Evolutionary conservation across 2,797 vertebrate species (phyloP).

Genomic region (Craterocephalus amniculus): DNA sequence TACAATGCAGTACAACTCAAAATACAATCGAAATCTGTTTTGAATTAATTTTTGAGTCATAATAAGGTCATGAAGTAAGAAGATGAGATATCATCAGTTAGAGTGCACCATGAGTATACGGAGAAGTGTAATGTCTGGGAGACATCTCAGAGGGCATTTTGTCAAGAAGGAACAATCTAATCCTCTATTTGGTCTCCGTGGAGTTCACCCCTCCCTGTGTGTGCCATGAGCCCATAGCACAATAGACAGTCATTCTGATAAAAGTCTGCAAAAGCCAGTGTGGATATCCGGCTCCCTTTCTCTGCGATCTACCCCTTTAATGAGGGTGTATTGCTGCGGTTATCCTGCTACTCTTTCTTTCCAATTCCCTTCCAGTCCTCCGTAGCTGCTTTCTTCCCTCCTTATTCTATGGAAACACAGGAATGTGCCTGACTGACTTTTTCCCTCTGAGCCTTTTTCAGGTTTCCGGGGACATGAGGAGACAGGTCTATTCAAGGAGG

Average conservation of each 20-base stretch:
- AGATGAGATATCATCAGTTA: conserved; percentile 20
- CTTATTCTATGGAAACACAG: conserved; percentile 70
- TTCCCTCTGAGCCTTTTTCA: conserved; percentile 65
- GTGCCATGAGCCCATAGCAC: conserved; percentile 55
- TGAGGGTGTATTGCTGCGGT: conserved; percentile 62
- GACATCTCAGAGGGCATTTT: conserved; percentile 49
- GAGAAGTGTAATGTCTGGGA: conserved; percentile 23
- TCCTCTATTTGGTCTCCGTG: conserved; percentile 57
- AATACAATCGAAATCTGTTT: background rate
- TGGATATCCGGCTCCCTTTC: conserved; percentile 69
- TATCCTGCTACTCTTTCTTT: conserved; percentile 71
- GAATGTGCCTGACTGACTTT: conserved; percentile 65
- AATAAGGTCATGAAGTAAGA: conserved; percentile 19
- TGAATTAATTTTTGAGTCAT: background rate
- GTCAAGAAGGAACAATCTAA: conserved; percentile 58
- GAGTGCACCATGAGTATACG: conserved; percentile 7
- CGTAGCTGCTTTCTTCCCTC: conserved; percentile 40
- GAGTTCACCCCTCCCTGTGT: conserved; percentile 46
- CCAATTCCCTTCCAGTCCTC: conserved; percentile 51
- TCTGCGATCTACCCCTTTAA: conserved; percentile 55
- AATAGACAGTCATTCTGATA: conserved; percentile 65
- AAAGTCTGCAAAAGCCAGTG: conserved; percentile 61
- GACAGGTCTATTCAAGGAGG: conserved; percentile 63
- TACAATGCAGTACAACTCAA: background rate
- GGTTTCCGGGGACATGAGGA: conserved; percentile 68